Conservation (phyloP, 2,113 vertebrate genomes). For the Thinocorus orbignyianus region DNA sequence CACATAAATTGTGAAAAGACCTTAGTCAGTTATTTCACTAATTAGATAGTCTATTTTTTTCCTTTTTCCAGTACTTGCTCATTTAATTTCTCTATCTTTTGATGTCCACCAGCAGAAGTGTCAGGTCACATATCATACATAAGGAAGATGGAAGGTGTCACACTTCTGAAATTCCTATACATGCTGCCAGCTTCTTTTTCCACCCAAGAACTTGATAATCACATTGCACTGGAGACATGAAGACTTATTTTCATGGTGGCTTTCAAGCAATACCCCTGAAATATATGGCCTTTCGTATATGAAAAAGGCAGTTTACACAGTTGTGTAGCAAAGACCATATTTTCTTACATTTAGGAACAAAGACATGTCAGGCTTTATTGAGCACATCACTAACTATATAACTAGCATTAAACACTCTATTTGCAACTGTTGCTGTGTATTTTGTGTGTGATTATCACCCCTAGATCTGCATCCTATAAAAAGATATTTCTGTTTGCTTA, state of each 20-base stretch:
- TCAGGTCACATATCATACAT: neutral
- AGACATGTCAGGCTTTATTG: conserved; percentile 81
- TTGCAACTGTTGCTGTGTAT: conserved; percentile 86
- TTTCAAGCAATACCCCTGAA: conserved; percentile 46
- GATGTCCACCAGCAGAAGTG: neutral
- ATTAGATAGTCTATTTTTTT: too few relatives aligned
- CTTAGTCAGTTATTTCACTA: neutral
- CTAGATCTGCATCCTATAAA: conserved; percentile 85
- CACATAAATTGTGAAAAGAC: neutral
- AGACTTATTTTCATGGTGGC: neutral
- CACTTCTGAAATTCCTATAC: neutral
- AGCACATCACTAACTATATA: conserved; percentile 81
- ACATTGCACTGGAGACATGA: neutral
- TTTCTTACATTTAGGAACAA: conserved; percentile 79
- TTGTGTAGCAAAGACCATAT: conserved; percentile 73
- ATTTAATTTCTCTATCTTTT: neutral
- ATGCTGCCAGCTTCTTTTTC: neutral
- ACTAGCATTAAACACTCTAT: conserved; percentile 83
- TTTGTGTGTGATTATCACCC: conserved; percentile 86
- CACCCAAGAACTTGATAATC: neutral
- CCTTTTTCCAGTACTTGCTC: neutral
- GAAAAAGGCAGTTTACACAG: conserved; percentile 73
- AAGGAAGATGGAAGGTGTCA: neutral
- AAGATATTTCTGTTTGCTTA: conserved; percentile 89
- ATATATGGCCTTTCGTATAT: conserved; percentile 64